Percentiles rank a stretch among this genome's conserved stretches.
Evolutionary conservation across 2,797 vertebrate genomes (phyloP).

Genomic region (Carcharodon carcharias): DNA sequence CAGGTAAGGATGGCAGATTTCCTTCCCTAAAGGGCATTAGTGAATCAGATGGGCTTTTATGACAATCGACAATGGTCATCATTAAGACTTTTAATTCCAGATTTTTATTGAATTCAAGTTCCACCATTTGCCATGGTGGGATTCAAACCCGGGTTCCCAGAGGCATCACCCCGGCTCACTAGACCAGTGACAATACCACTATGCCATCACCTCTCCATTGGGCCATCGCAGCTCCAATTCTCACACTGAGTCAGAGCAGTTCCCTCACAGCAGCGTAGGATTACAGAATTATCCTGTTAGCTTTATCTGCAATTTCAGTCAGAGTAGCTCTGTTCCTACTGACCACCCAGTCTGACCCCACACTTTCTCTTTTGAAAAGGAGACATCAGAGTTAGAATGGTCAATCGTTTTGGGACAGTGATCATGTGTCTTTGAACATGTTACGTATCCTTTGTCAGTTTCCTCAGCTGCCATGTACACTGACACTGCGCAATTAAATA

Average conservation of each 20-base stretch:
- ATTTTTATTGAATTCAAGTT: too few species aligned
- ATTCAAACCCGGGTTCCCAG: too few species aligned
- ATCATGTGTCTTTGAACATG: neutral
- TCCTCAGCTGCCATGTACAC: neutral
- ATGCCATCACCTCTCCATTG: neutral
- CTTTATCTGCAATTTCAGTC: neutral
- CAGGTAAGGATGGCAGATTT: too few species aligned
- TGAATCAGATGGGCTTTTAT: too few species aligned
- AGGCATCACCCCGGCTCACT: too few species aligned
- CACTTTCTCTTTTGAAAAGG: neutral
- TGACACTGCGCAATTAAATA: neutral
- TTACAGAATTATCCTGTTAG: neutral
- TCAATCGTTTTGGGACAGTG: neutral
- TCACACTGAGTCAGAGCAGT: neutral
- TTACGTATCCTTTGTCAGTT: neutral
- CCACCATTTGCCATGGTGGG: too few species aligned
- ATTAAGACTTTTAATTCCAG: too few species aligned
- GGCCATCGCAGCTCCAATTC: neutral
- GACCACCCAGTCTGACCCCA: neutral
- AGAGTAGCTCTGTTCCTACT: neutral
- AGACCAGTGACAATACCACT: too few species aligned
- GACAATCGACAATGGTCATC: too few species aligned
- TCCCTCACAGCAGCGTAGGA: neutral
- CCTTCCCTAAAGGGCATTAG: too few species aligned
- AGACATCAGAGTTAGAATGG: neutral